Percentiles rank a stretch among this genome's conserved stretches.
These are phyloP conservation scores for Epizoanthus fatuus DNA, from an alignment of 92 coral and sea anemone species.

Conservation along the genomic window DNA sequence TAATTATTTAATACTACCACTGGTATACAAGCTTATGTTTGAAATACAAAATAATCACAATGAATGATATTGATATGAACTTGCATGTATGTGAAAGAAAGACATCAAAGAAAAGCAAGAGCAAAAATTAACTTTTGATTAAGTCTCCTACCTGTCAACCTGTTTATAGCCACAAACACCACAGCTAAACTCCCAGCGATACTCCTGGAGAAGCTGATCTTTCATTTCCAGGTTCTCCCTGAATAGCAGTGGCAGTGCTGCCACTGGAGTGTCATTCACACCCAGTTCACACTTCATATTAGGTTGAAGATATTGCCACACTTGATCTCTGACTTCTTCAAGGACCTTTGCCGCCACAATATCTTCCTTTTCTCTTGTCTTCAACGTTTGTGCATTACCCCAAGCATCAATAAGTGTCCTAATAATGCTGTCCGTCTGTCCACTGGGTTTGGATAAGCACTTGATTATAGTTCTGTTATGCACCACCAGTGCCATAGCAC, in stretches of 20 bases:
- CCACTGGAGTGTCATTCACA: constrained; percentile 91
- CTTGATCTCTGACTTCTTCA: constrained; percentile 54
- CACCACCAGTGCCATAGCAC: constrained; percentile 77
- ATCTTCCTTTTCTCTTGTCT: constrained; percentile 35
- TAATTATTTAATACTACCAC: no score
- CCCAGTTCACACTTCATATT: constrained; percentile 91
- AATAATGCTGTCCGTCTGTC: constrained; percentile 59
- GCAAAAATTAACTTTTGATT: background rate
- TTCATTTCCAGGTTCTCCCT: constrained; percentile 61
- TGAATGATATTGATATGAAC: no score
- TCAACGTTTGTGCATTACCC: constrained; percentile 70
- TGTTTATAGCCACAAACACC: constrained; percentile 81
- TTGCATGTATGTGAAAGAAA: no score
- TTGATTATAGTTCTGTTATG: constrained; percentile 78
- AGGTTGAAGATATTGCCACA: constrained; percentile 84
- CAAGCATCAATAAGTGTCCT: constrained; percentile 51
- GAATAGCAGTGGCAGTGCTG: constrained; percentile 82
- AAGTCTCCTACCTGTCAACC: constrained; percentile 73
- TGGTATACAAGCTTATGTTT: no score
- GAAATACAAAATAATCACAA: no score
- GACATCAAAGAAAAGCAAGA: no score
- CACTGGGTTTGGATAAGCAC: constrained; percentile 34
- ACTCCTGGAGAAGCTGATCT: constrained; percentile 77
- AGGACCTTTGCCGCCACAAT: constrained; percentile 53
- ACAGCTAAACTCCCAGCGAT: constrained; percentile 87